Evolutionary conservation across 2,888 invertebrate genomes (phyloP).

Genomic region (Epiblema foenella): DNA sequence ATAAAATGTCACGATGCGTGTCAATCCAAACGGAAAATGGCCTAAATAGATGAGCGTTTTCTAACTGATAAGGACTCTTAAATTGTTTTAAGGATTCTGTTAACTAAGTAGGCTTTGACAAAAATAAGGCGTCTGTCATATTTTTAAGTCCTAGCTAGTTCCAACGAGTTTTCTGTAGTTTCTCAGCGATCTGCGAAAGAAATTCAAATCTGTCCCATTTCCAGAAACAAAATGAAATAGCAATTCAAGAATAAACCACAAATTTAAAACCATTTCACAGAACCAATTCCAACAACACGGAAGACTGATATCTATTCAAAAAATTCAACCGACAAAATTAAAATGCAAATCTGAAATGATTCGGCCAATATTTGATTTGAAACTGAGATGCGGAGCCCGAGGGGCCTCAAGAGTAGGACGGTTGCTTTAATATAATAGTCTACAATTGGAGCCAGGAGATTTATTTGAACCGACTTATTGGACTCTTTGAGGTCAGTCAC

Average conservation of each 20-base stretch:
- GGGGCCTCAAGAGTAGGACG: conserved; percentile 13
- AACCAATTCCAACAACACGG: conserved; percentile 26
- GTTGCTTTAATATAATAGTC: conserved; percentile 9
- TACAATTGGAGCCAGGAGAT: background rate
- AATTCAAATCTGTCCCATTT: too few species aligned
- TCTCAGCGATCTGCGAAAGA: too few species aligned
- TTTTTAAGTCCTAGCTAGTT: too few species aligned
- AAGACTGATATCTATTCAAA: conserved; percentile 36
- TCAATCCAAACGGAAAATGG: too few species aligned
- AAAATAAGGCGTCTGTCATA: too few species aligned
- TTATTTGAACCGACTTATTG: background rate
- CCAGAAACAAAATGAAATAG: background rate
- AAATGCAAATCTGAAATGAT: conserved; percentile 42
- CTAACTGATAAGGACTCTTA: too few species aligned
- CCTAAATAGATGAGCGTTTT: too few species aligned
- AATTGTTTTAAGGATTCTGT: too few species aligned
- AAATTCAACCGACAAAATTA: conserved; percentile 30
- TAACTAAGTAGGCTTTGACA: too few species aligned
- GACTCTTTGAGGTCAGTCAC: background rate
- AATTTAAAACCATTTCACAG: conserved; percentile 10
- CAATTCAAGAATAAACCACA: conserved; percentile 17
- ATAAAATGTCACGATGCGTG: too few species aligned
- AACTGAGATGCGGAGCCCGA: conserved; percentile 7
- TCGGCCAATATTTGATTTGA: conserved; percentile 40
- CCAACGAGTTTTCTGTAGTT: too few species aligned